These are phyloP conservation scores for Acromyrmex echinatior DNA, from an alignment of 1,140 invertebrate genomes.

Conservation along the genomic window DNA sequence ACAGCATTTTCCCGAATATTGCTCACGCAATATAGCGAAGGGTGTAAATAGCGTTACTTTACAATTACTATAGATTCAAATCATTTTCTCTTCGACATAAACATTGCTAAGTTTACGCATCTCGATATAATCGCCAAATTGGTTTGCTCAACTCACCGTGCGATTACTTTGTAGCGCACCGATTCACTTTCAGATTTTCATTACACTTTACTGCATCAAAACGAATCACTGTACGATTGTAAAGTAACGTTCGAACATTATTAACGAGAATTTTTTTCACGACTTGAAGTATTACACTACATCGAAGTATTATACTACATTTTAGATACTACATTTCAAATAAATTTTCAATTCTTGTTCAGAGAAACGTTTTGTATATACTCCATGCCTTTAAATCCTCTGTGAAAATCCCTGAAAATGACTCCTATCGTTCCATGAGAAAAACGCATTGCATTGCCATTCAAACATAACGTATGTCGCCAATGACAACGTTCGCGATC, in stretches of 20 bases:
- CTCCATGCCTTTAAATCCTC: not conserved
- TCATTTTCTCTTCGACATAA: not conserved
- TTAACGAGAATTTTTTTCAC: constrained; percentile 37
- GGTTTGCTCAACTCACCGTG: constrained; percentile 20
- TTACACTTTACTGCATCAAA: constrained; percentile 8
- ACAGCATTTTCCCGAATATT: constrained; percentile 7
- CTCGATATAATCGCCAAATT: constrained; percentile 42
- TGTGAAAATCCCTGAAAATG: not conserved
- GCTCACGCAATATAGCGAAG: constrained; percentile 9
- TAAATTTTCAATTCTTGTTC: constrained; percentile 57
- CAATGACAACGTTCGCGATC: constrained; percentile 28
- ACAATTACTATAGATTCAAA: not conserved
- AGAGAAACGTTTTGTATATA: constrained; percentile 19
- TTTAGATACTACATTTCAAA: constrained; percentile 31
- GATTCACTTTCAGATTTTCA: not conserved
- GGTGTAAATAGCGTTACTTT: constrained; percentile 19
- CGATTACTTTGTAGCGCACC: not conserved
- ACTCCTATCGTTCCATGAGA: not conserved
- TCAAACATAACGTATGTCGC: constrained; percentile 32
- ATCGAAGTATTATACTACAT: constrained; percentile 39
- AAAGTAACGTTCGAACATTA: constrained; percentile 53
- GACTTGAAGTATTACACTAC: constrained; percentile 44
- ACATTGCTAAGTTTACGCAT: not conserved
- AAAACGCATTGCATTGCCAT: constrained; percentile 2
- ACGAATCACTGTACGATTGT: constrained; percentile 18